Percentiles rank a stretch among this genome's conserved stretches.
These are phyloP conservation scores for Trematomus bernacchii DNA, from an alignment of 2,797 vertebrate genomes.

Conservation along the genomic window DNA sequence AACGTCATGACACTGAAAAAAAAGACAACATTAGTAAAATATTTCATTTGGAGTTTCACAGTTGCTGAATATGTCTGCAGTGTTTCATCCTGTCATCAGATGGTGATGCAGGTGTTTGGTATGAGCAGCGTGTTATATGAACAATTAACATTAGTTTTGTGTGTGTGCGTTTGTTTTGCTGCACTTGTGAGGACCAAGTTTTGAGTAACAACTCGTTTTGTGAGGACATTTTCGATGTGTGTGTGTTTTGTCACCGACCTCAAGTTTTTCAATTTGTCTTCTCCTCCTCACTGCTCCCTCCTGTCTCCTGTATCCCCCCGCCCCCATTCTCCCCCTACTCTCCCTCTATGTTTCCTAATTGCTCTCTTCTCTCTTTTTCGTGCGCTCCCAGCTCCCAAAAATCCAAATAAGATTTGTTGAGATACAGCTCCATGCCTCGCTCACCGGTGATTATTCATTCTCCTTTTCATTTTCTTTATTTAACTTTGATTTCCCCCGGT, in stretches of 20 bases:
- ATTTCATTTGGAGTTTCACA: background rate
- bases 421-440: conserved; percentile 32
- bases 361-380: background rate
- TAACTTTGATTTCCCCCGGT: conserved; percentile 64
- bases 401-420: conserved; percentile 30
- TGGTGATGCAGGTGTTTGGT: conserved; percentile 20
- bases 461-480: conserved; percentile 61
- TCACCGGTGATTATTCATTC: conserved; percentile 47
- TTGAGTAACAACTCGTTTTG: no score
- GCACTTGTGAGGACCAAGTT: no score
- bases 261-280: conserved; percentile 45
- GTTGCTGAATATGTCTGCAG: background rate
- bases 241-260: conserved; percentile 31
- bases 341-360: conserved; percentile 27
- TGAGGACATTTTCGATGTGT: background rate
- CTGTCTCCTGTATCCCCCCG: background rate
- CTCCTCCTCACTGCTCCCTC: conserved; percentile 3
- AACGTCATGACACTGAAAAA: background rate
- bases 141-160: background rate
- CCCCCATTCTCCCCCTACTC: background rate
- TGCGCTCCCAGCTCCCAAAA: conserved; percentile 4
- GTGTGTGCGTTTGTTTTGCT: background rate
- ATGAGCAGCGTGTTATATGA: conserved; percentile 5
- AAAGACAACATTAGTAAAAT: background rate
- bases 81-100: background rate